A percentile compares a stretch with the other conserved stretches of the same genome.
These are phyloP conservation scores for Tribolium madens DNA, from an alignment of 1,140 invertebrate genomes.

Conservation along the genomic window DNA sequence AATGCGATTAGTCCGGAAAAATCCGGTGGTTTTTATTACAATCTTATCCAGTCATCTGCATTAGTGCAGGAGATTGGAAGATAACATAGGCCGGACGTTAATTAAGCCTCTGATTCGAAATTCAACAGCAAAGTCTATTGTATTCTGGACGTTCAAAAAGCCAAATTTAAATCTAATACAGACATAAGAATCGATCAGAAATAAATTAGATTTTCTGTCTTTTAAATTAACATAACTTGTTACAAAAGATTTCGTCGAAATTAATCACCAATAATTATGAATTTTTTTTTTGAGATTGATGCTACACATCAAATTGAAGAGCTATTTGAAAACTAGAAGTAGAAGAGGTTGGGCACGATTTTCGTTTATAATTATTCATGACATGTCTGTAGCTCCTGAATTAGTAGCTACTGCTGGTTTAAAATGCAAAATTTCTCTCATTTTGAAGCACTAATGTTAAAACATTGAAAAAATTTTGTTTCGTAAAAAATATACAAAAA, in stretches of 20 bases:
- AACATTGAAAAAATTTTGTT: too few species aligned
- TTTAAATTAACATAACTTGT: not conserved
- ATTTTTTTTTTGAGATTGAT: not conserved
- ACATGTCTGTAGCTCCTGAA: too few species aligned
- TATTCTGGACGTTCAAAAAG: too few species aligned
- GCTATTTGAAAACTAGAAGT: not conserved
- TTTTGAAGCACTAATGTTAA: too few species aligned
- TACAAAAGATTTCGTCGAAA: not conserved
- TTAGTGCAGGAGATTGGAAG: conserved; percentile 10
- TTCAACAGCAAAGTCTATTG: not conserved
- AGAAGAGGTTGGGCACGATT: not conserved
- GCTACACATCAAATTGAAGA: not conserved
- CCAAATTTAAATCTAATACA: not conserved
- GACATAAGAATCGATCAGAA: not conserved
- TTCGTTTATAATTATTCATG: too few species aligned
- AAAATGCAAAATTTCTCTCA: too few species aligned
- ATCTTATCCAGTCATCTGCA: conserved; percentile 5
- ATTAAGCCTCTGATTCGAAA: not conserved
- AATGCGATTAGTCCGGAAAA: conserved; percentile 19
- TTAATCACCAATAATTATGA: not conserved
- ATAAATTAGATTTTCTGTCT: not conserved
- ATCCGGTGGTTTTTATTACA: conserved; percentile 16
- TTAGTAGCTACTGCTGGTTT: too few species aligned
- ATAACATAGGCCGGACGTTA: conserved; percentile 21
- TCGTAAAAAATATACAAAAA: too few species aligned